Base-by-base conservation (phyloP, 2,797 vertebrate species). In the Pipistrellus pygmaeus region DNA sequence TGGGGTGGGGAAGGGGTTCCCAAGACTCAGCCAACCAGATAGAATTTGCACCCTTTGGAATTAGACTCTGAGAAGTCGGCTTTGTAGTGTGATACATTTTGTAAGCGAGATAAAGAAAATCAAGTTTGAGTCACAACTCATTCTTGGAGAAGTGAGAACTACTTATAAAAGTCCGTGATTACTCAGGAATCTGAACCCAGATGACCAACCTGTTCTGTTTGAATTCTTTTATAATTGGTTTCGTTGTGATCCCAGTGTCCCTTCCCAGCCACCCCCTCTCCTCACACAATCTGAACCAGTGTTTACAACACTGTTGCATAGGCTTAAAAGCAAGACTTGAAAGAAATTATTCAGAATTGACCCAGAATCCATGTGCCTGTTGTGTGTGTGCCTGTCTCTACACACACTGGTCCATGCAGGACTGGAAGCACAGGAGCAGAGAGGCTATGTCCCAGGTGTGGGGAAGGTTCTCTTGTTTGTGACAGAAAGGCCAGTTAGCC, bases 181-280 rank as follows among this genome's bases (percentile, higher is more conserved):
- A 86, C 88, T 57, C 3, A 95, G 96, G 91, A 97, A 81, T 96
- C 90, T 94, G 88, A 98, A 97, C 93, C 93, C 94, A 86, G 76
- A 55, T 88, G 85, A 95, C 90, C 89, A 94, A 64, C 25, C 91
- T 75, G 38, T 95, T 96, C 84, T 90, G 21, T 93, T 94, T 14
- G 0, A 82, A 95, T 87, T 76, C 86, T 97, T 93, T 94, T 81
- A 69, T 95, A 93, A 85, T 93, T 72, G 73, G 32, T 84, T 93
- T 71, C 41, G 0, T 8, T 73, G 30, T 32, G 64, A 71, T 96
- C 62, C 86, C n/a, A 46, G 6, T 30, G 73, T 72, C 46, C 53
- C 75, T 93, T 89, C 35, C n/a, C 57, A 73, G 30, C 62, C 62
- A 30, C 30, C 20, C 51, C 27, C 83, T 94, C 23, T 71, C 46